A percentile compares a stretch with the other conserved stretches of the same genome.
Evolutionary conservation across 2,113 vertebrate species (phyloP).

Genomic region (Pteronura brasiliensis): DNA sequence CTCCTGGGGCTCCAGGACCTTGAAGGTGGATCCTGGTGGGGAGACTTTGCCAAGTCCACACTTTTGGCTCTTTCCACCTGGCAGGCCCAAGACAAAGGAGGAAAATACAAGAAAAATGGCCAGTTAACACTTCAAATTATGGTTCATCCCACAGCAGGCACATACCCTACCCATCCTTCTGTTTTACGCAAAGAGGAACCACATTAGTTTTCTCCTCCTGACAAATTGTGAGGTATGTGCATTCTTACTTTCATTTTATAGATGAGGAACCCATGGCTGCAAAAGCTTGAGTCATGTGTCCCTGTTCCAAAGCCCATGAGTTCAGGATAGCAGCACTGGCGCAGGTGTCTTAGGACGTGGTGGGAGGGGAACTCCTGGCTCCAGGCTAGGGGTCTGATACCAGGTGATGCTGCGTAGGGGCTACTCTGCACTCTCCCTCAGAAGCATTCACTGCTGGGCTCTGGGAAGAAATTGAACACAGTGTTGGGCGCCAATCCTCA

Average conservation of each 20-base stretch:
- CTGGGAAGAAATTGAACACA: rapidly evolving
- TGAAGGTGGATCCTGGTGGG: background rate
- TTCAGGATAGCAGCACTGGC: background rate
- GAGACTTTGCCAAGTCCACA: background rate
- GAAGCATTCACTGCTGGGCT: background rate
- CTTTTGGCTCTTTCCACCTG: background rate
- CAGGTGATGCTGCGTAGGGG: background rate
- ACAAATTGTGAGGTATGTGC: background rate
- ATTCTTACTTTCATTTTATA: background rate
- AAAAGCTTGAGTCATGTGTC: background rate
- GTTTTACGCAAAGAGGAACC: background rate
- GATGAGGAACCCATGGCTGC: background rate
- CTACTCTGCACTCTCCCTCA: background rate
- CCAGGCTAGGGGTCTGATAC: too few species aligned
- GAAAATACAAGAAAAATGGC: background rate
- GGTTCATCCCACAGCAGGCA: background rate
- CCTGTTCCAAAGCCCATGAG: background rate
- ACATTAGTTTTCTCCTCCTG: background rate
- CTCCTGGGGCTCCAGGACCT: background rate
- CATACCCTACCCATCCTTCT: background rate
- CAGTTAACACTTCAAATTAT: background rate
- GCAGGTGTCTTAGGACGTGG: background rate
- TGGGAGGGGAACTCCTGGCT: rapidly evolving
- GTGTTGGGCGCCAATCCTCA: background rate
- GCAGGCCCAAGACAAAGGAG: background rate